Percentiles rank a stretch among this genome's conserved stretches.
Conservation (phyloP, 2,888 invertebrate genomes). For the Euzophera pinguis region DNA sequence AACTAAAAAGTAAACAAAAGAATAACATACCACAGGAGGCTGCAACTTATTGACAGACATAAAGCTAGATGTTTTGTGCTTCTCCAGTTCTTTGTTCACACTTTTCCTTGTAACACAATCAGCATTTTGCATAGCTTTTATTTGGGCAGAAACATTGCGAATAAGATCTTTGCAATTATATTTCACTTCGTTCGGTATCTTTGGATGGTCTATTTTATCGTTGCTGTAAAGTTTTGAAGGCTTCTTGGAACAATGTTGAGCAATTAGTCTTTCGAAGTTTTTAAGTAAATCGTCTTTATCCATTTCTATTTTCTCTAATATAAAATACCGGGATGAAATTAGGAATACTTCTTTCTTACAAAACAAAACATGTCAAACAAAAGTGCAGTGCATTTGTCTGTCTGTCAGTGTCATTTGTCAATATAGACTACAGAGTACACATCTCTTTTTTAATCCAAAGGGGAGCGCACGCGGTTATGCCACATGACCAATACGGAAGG, state of each 20-base stretch:
- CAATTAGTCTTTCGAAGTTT: slow-evolving; percentile 40
- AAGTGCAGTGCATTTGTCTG: no score
- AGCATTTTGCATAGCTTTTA: slow-evolving; percentile 53
- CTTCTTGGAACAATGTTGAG: slow-evolving; percentile 27
- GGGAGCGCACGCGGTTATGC: no score
- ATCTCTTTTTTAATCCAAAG: no score
- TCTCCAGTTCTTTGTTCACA: slow-evolving; percentile 19
- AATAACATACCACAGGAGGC: slow-evolving; percentile 33
- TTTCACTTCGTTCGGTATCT: not conserved
- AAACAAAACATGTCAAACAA: not conserved
- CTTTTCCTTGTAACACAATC: slow-evolving; percentile 32
- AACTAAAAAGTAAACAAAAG: not conserved
- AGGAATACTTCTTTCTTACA: not conserved
- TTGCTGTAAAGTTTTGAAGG: slow-evolving; percentile 33
- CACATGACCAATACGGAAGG: no score
- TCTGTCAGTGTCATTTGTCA: not conserved
- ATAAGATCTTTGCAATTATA: slow-evolving; percentile 46
- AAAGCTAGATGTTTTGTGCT: slow-evolving; percentile 34
- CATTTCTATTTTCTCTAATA: slow-evolving; percentile 16
- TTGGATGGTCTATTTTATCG: slow-evolving; percentile 18
- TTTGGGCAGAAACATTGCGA: slow-evolving; percentile 42
- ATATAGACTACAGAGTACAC: no score
- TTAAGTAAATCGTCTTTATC: slow-evolving; percentile 23
- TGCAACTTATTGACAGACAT: slow-evolving; percentile 40
- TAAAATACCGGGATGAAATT: not conserved